Evolutionary conservation across 2,797 vertebrate genomes (phyloP).

Genomic region (Gephyroberyx darwinii): DNA sequence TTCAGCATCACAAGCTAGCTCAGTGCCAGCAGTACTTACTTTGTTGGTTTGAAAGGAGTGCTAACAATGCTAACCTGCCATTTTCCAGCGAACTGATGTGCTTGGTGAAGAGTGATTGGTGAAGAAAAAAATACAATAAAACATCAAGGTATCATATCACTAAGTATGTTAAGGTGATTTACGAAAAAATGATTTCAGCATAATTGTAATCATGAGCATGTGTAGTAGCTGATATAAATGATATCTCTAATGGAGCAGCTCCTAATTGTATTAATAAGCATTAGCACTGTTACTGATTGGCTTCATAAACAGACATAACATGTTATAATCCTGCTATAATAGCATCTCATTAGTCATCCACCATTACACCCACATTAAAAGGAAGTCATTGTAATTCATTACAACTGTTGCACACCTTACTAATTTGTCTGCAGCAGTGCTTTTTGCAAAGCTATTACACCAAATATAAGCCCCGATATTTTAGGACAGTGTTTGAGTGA

Average conservation of each 20-base stretch:
- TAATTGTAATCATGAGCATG: neutral
- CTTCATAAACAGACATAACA: neutral
- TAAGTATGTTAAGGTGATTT: too few relatives aligned
- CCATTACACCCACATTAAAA: constrained; percentile 2
- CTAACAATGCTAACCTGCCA: constrained; percentile 12
- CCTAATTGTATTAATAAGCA: constrained; percentile 4
- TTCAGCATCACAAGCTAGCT: constrained; percentile 8
- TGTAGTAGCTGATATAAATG: neutral
- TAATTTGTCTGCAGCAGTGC: constrained; percentile 13
- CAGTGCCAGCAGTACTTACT: neutral
- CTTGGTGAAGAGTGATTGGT: neutral
- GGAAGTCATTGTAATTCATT: neutral
- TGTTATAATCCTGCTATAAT: constrained; percentile 10
- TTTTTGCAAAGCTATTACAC: constrained; percentile 12
- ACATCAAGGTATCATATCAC: too few relatives aligned
- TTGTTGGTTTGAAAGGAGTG: neutral
- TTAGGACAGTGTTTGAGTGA: constrained; percentile 23
- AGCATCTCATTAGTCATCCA: neutral
- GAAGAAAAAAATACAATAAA: neutral
- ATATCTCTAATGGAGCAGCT: neutral
- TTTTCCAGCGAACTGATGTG: too few relatives aligned
- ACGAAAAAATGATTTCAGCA: neutral
- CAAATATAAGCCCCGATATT: constrained; percentile 16
- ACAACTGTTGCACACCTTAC: neutral
- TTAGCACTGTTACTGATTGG: neutral